Evolutionary conservation across 2,888 invertebrate species (phyloP).

Genomic region (Drosophila rellima): DNA sequence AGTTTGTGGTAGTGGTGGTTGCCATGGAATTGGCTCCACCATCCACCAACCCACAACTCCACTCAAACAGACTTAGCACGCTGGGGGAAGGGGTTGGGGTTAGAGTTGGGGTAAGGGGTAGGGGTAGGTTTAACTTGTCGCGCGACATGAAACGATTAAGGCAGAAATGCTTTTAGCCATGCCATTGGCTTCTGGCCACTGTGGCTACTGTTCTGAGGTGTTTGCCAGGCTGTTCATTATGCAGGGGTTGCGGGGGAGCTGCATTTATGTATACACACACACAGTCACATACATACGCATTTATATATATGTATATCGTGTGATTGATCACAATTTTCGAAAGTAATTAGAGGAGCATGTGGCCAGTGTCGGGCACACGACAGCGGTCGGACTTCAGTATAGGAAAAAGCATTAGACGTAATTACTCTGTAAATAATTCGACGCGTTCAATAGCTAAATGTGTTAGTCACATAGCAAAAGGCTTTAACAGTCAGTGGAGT

Average conservation of each 20-base stretch:
- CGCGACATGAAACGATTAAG: constrained; percentile 81
- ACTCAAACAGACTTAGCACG: constrained; percentile 13
- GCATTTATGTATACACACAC: constrained; percentile 30
- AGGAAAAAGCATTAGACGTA: constrained; percentile 66
- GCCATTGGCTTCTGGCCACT: constrained; percentile 59
- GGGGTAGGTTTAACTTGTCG: constrained; percentile 56
- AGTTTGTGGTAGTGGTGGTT: constrained; percentile 22
- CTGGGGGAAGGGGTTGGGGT: not conserved
- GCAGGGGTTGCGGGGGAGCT: constrained; percentile 23
- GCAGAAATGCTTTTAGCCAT: constrained; percentile 71
- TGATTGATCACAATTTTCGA: constrained; percentile 83
- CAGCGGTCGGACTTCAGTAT: constrained; percentile 9
- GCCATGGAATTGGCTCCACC: constrained; percentile 11
- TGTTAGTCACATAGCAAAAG: constrained; percentile 15
- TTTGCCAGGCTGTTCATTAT: constrained; percentile 57
- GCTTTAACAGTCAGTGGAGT: constrained; percentile 41
- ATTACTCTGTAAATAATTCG: constrained; percentile 78
- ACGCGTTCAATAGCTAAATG: constrained; percentile 34
- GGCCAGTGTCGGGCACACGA: constrained; percentile 33
- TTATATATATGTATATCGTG: constrained; percentile 52
- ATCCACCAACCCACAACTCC: not conserved
- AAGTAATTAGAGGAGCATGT: constrained; percentile 79
- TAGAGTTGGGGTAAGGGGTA: not conserved
- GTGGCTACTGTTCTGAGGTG: constrained; percentile 49
- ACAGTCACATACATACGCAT: constrained; percentile 6